A percentile compares a stretch with the other conserved stretches of the same genome.
Evolutionary conservation across 2,113 vertebrate species (phyloP).

Genomic region (Megaceryle maxima): DNA sequence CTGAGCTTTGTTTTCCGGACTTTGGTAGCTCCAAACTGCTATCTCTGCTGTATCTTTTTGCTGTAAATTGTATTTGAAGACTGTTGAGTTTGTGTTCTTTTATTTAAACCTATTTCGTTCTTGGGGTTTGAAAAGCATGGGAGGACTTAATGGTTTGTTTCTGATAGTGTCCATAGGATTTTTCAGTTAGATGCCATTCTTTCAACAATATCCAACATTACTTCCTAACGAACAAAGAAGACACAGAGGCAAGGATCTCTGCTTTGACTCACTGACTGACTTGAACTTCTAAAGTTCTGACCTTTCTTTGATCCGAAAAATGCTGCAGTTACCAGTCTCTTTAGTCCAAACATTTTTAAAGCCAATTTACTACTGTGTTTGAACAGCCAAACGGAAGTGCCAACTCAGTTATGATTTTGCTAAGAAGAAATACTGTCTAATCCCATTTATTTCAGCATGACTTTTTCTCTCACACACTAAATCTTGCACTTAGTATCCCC

Average conservation of each 20-base stretch:
- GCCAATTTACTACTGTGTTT: constrained; percentile 4
- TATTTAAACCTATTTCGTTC: not conserved
- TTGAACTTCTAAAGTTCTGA: not conserved
- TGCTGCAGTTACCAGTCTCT: not conserved
- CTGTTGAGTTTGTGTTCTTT: not conserved
- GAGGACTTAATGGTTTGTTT: not conserved
- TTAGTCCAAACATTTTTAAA: not conserved
- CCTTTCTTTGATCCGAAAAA: not conserved
- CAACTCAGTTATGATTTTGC: constrained; percentile 16
- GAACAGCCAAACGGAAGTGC: not conserved
- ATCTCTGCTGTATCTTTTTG: not conserved
- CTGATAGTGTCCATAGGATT: accelerated
- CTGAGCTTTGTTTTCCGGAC: not conserved
- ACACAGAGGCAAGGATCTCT: not conserved
- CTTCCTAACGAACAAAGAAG: not conserved
- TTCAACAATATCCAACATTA: not conserved
- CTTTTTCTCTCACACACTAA: constrained; percentile 7
- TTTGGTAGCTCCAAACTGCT: not conserved
- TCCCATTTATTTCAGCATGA: constrained; percentile 25
- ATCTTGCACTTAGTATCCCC: not conserved
- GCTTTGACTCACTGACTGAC: not conserved
- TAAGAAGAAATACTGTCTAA: constrained; percentile 16
- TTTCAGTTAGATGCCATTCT: not conserved
- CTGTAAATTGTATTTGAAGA: not conserved
- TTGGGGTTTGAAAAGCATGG: not conserved